phyloP scores from a whole-genome alignment of 2,888 invertebrate species.

The Pachycephus smyrnensis region DNA sequence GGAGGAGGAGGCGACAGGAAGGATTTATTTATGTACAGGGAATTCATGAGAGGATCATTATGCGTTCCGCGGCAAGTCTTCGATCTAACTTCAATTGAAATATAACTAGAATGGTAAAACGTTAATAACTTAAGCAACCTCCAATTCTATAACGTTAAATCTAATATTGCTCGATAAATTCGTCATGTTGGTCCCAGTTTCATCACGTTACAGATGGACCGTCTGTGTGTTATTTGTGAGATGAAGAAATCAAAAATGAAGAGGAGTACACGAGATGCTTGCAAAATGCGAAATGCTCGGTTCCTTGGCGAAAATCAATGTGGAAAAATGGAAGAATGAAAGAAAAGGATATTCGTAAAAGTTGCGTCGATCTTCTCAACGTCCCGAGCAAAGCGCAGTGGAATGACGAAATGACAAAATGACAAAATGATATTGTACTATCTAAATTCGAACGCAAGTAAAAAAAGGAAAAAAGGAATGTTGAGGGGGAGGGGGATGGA shows the following conservation, averaged over 20 bases:
- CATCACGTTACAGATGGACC: neutral
- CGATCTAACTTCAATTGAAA: neutral
- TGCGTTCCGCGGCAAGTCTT: neutral
- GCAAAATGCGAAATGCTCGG: neutral
- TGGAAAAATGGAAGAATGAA: neutral
- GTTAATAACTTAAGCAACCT: slow-evolving; percentile 4
- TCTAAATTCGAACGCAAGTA: slow-evolving; percentile 8
- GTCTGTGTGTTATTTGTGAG: neutral
- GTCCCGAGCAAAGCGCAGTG: neutral
- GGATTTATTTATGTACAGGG: neutral
- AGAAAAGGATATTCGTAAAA: neutral
- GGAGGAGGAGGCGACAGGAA: neutral
- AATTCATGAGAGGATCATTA: neutral
- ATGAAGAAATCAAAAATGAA: neutral
- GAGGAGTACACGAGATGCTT: neutral
- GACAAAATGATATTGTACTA: slow-evolving; percentile 30
- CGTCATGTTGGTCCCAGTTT: slow-evolving; percentile 3
- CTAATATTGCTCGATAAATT: slow-evolving; percentile 8
- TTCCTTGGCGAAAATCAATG: neutral
- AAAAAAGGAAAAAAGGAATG: neutral
- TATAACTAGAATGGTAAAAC: neutral
- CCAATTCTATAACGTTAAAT: slow-evolving; percentile 1
- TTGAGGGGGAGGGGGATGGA: neutral
- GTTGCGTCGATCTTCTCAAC: neutral
- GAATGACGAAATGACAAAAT: neutral